These are phyloP conservation scores for Orycteropus afer DNA, from an alignment of 2,113 vertebrate species.

Conservation along the genomic window DNA sequence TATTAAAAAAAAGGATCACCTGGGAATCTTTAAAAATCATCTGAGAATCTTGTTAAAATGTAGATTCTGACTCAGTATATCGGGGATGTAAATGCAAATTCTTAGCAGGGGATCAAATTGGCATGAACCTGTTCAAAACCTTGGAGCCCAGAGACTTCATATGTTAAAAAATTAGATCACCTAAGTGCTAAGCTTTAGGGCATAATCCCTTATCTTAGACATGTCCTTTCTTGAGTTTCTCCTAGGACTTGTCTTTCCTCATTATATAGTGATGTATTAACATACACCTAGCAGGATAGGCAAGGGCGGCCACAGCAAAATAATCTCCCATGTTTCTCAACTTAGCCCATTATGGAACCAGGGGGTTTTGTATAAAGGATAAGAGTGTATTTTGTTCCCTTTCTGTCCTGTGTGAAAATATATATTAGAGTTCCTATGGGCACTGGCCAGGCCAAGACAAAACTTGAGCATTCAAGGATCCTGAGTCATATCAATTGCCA, in stretches of 20 bases:
- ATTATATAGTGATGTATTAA: neutral
- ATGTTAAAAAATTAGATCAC: neutral
- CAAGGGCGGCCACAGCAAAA: neutral
- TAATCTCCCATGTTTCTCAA: neutral
- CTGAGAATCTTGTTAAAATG: no score
- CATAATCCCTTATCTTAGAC: slow-evolving; percentile 3
- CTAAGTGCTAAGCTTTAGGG: neutral
- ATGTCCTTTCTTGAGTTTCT: neutral
- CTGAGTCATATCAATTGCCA: neutral
- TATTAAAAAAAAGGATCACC: no score
- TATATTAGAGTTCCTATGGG: neutral
- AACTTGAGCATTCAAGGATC: neutral
- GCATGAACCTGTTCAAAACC: neutral
- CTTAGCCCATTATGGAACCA: neutral
- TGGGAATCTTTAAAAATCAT: no score
- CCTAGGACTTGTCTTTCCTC: neutral
- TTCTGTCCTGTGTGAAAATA: neutral
- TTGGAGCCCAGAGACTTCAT: neutral
- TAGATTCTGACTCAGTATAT: neutral
- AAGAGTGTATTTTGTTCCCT: neutral
- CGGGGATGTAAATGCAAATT: neutral
- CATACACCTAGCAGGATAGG: neutral
- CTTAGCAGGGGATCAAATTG: neutral
- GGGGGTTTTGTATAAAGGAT: slow-evolving; percentile 16
- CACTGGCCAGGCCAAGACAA: neutral